Percentiles rank a stretch among this genome's conserved stretches.
Evolutionary conservation across 2,888 invertebrate genomes (phyloP).

Genomic region (Blastobasis adustella): DNA sequence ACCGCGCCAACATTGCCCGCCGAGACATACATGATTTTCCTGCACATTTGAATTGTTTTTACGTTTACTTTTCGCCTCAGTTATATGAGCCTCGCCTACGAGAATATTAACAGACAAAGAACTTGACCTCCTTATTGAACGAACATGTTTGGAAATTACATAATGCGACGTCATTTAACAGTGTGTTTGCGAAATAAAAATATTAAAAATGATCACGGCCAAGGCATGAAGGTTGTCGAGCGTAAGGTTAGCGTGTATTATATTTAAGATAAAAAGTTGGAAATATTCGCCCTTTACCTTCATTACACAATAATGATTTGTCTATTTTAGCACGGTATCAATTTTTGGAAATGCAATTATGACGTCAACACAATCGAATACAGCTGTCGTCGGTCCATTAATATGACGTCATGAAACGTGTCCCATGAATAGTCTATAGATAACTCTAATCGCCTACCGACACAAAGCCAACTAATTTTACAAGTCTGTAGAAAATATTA

Average conservation of each 20-base stretch:
- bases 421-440: constrained; percentile 2
- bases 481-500: too few species aligned
- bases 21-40: constrained; percentile 1
- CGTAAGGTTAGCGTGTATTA: constrained; percentile 1
- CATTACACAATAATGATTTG: too few species aligned
- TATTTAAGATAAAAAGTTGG: background rate
- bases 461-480: too few species aligned
- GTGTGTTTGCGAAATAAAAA: constrained; percentile 34
- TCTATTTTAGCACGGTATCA: background rate
- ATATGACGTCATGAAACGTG: constrained; percentile 31
- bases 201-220: constrained; percentile 31
- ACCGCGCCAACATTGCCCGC: background rate
- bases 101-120: constrained; percentile 30
- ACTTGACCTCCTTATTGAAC: constrained; percentile 54
- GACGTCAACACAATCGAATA: constrained; percentile 11
- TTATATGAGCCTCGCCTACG: background rate
- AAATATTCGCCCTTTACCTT: too few species aligned
- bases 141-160: constrained; percentile 42
- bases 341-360: too few species aligned
- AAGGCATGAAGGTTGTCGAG: constrained; percentile 26
- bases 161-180: constrained; percentile 28
- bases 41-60: too few species aligned
- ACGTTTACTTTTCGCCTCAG: background rate
- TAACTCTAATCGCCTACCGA: too few species aligned
- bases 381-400: constrained; percentile 26